These are phyloP conservation scores for Andrena bicolor DNA, from an alignment of 2,888 invertebrate genomes.

Conservation along the genomic window DNA sequence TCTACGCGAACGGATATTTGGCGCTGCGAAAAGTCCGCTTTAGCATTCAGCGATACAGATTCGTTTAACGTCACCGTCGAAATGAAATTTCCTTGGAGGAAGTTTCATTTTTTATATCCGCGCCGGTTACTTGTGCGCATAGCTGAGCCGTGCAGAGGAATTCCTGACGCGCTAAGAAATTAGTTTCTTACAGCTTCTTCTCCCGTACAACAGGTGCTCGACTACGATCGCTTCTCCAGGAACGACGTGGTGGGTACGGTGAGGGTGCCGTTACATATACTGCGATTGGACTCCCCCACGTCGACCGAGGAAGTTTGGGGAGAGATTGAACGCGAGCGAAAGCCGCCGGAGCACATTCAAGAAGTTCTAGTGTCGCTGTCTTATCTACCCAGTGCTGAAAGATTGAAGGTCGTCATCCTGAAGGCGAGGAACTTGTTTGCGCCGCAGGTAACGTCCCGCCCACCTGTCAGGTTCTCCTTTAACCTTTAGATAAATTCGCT, in stretches of 20 bases:
- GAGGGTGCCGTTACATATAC: constrained; percentile 91
- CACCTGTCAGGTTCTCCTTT: neutral
- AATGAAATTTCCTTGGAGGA: neutral
- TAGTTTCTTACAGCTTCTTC: neutral
- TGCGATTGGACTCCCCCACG: constrained; percentile 91
- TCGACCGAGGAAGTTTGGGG: constrained; percentile 95
- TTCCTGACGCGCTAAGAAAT: neutral
- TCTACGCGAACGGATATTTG: neutral
- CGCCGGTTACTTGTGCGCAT: neutral
- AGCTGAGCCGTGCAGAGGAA: neutral
- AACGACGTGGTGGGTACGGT: constrained; percentile 96
- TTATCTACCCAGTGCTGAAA: constrained; percentile 95
- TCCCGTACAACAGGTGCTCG: constrained; percentile 84
- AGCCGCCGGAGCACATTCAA: constrained; percentile 93
- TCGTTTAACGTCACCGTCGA: neutral
- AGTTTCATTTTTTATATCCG: too few species aligned
- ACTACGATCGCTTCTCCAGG: constrained; percentile 91
- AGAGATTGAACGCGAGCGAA: constrained; percentile 92
- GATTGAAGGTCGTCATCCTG: constrained; percentile 92
- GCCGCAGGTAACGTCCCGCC: constrained; percentile 85
- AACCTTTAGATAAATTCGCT: neutral
- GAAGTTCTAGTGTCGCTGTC: constrained; percentile 94
- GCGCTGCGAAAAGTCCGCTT: neutral
- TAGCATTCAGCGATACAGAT: too few species aligned
- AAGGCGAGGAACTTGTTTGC: constrained; percentile 94